phyloP scores from a whole-genome alignment of 2,797 vertebrate genomes.

The Galago senegalensis region DNA sequence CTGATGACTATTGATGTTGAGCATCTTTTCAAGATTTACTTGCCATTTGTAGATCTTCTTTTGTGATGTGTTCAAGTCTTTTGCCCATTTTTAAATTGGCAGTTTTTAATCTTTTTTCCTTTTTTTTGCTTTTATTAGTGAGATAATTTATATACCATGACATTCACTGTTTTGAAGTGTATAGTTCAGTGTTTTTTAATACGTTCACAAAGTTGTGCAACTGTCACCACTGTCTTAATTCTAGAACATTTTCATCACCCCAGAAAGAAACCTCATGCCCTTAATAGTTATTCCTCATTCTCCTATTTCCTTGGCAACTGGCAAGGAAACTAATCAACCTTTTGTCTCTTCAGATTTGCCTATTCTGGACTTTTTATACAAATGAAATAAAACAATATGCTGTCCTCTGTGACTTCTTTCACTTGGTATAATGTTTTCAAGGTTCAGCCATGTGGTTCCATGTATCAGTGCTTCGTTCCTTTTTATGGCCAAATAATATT shows the following conservation, averaged over 20 bases:
- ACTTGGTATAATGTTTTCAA: not conserved
- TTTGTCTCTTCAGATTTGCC: not conserved
- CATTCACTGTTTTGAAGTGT: not conserved
- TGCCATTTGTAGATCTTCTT: not conserved
- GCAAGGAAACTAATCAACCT: not conserved
- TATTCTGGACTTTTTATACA: not conserved
- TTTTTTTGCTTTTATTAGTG: not conserved
- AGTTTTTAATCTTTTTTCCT: not conserved
- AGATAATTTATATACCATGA: not conserved
- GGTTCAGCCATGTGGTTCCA: not conserved
- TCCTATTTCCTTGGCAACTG: not conserved
- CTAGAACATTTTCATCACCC: constrained; percentile 19
- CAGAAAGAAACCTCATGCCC: not conserved
- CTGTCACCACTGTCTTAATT: not conserved
- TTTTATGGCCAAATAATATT: not conserved
- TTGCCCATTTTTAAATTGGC: not conserved
- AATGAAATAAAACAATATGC: not conserved
- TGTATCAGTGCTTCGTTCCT: not conserved
- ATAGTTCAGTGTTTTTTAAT: not conserved
- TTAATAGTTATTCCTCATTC: not conserved
- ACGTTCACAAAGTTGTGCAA: not conserved
- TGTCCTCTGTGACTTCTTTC: not conserved
- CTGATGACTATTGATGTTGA: not conserved
- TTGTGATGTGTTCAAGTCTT: not conserved
- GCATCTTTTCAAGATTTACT: not conserved